These are phyloP conservation scores for Lithophane leautieri DNA, from an alignment of 2,888 invertebrate species.

Conservation along the genomic window DNA sequence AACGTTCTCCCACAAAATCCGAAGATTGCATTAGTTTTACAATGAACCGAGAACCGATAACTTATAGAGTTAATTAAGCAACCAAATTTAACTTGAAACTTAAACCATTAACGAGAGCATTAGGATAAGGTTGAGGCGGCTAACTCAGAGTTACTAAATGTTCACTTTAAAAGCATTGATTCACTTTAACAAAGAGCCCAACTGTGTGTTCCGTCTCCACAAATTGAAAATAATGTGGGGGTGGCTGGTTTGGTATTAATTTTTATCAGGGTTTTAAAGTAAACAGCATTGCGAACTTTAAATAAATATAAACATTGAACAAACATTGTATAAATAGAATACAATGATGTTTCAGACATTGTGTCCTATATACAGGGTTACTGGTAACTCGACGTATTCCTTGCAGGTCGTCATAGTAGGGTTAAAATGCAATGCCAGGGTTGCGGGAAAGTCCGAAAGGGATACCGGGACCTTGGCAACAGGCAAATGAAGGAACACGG, in stretches of 20 bases:
- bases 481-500: no score
- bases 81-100: slow-evolving; percentile 71
- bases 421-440: no score
- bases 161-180: slow-evolving; percentile 64
- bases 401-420: no score
- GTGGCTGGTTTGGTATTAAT: slow-evolving; percentile 51
- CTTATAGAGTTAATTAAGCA: slow-evolving; percentile 72
- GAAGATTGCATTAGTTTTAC: slow-evolving; percentile 62
- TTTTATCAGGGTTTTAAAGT: slow-evolving; percentile 48
- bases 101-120: slow-evolving; percentile 74
- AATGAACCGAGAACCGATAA: slow-evolving; percentile 69
- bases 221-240: slow-evolving; percentile 49
- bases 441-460: no score
- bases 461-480: no score
- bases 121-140: slow-evolving; percentile 64
- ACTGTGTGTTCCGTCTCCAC: slow-evolving; percentile 39
- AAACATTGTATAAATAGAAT: slow-evolving; percentile 7
- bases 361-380: no score
- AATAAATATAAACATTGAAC: slow-evolving; percentile 41
- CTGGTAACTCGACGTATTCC: no score
- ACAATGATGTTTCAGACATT: slow-evolving; percentile 9
- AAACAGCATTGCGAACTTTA: slow-evolving; percentile 44
- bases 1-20: slow-evolving; percentile 27
- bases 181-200: slow-evolving; percentile 49
- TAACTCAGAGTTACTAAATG: slow-evolving; percentile 61